Base-by-base conservation (phyloP, 2,888 invertebrate species). In the Myopa testacea region DNA sequence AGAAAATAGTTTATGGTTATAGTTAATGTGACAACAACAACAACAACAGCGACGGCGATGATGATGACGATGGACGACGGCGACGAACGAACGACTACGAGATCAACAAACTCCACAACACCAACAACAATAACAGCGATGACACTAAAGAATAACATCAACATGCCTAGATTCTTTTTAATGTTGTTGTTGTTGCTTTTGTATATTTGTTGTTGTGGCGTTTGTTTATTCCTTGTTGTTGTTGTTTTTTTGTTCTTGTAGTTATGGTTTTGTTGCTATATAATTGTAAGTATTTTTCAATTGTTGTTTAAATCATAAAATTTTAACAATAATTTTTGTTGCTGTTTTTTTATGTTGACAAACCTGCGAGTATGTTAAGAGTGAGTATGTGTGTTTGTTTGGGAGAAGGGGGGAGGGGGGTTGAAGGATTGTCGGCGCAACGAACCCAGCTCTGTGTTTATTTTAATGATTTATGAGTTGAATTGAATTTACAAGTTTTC, bases 401-500 rank as follows among this genome's bases (percentile, higher is more conserved):
- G 26, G 1, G 26, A 2, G 26, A 26, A 26, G n/a, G 45, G 45
- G 19, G 16, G 3, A 4, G 16, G 58, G 19, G 16, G 0, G 16
- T 37, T 7, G 26, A 45, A 8, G 50, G 19, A 16, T 68, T 38
- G n/a, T n/a, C n/a, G n/a, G n/a, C n/a, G 26, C 26, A 26, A 1
- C 26, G 26, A 26, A 26, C 26, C 26, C 1, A 26, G 26, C 26
- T 45, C 8, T 68, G 68, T 68, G 19, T 45, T 40, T 26, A 14
- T 40, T 45, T 68, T 45, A 45, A 68, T 68, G 68, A 68, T 68
- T 68, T 68, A 68, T 45, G 50, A 68, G 68, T 68, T 68, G 45
- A 68, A 68, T 68, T 68, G 68, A 68, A 68, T 68, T 68, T 68
- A 45, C 68, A 68, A 68, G 50, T 68, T 40, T 68, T 19, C 45